phyloP scores from a whole-genome alignment of 2,113 vertebrate genomes.

The Myotis lucifugus region DNA sequence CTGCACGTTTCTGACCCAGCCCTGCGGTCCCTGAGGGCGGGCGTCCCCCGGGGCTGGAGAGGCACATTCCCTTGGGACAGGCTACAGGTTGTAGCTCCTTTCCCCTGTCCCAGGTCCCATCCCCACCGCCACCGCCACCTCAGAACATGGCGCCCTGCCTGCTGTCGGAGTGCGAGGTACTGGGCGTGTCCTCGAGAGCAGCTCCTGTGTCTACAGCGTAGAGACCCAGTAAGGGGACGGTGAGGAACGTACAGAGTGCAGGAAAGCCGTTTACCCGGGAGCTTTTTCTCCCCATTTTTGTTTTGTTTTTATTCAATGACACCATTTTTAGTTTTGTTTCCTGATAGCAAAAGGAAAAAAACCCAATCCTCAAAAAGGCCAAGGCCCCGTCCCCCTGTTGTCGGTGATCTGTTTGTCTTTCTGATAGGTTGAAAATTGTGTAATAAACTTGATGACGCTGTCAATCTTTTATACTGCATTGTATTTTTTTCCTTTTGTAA shows the following conservation, averaged over 20 bases:
- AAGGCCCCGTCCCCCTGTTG: constrained; percentile 82
- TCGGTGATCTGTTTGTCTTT: constrained; percentile 87
- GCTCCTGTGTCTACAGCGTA: constrained; percentile 70
- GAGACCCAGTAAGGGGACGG: constrained; percentile 64
- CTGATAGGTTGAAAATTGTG: constrained; percentile 89
- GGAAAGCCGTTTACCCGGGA: constrained; percentile 71
- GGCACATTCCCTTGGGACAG: constrained; percentile 69
- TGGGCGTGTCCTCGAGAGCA: constrained; percentile 60
- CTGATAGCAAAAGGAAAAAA: constrained; percentile 76
- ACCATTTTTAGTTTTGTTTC: constrained; percentile 88
- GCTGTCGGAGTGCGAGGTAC: constrained; percentile 32
- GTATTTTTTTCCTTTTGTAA: constrained; percentile 78
- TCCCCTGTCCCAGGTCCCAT: constrained; percentile 29
- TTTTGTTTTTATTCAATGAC: constrained; percentile 85
- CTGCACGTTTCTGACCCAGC: constrained; percentile 54
- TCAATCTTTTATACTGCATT: constrained; percentile 87
- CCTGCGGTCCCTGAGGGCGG: constrained; percentile 32
- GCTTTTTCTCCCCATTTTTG: constrained; percentile 73
- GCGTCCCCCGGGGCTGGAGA: constrained; percentile 36
- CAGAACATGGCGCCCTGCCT: constrained; percentile 51
- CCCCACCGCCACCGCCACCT: constrained; percentile 29
- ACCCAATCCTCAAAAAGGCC: constrained; percentile 71
- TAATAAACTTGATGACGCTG: constrained; percentile 90
- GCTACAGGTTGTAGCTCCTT: constrained; percentile 57
- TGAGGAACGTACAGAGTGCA: constrained; percentile 63